A percentile compares a stretch with the other conserved stretches of the same genome.
Evolutionary conservation across 2,888 invertebrate species (phyloP).

Genomic region (Polydrusus cervinus): DNA sequence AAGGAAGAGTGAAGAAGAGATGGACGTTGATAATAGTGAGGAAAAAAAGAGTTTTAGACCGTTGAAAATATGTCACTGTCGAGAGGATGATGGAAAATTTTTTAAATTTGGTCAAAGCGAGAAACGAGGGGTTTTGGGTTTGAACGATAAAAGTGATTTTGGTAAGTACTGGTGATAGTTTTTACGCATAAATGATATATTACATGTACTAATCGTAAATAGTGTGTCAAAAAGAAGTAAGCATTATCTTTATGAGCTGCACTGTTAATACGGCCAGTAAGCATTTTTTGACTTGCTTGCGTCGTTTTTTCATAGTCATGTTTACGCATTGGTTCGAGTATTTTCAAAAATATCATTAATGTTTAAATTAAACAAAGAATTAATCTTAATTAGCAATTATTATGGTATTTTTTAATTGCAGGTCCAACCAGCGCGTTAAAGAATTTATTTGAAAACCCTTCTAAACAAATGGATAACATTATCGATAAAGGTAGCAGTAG

Average conservation of each 20-base stretch:
- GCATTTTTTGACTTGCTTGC: too few relatives aligned
- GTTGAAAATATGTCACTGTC: constrained; percentile 50
- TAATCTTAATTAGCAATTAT: too few relatives aligned
- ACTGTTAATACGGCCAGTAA: too few relatives aligned
- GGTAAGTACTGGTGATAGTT: neutral
- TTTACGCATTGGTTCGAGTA: too few relatives aligned
- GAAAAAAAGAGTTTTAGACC: constrained; percentile 4
- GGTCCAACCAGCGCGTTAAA: neutral
- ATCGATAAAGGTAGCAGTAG: neutral
- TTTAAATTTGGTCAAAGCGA: constrained; percentile 47
- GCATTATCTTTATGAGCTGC: too few relatives aligned
- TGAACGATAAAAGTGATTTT: constrained; percentile 9
- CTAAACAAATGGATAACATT: neutral
- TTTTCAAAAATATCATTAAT: too few relatives aligned
- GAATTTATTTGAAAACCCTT: constrained; percentile 4
- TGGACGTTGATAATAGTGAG: neutral
- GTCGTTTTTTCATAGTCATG: too few relatives aligned
- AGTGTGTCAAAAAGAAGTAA: too few relatives aligned
- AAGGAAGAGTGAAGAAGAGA: constrained; percentile 30
- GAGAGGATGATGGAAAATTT: constrained; percentile 39
- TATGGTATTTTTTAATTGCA: neutral
- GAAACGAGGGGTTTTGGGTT: neutral
- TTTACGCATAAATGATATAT: too few relatives aligned
- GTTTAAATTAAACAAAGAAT: too few relatives aligned
- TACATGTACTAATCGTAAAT: too few relatives aligned